Evolutionary conservation across 2,797 vertebrate genomes (phyloP), one percentile per base, ranked within the genome.

Genomic region (Diplodus puntazzo): DNA sequence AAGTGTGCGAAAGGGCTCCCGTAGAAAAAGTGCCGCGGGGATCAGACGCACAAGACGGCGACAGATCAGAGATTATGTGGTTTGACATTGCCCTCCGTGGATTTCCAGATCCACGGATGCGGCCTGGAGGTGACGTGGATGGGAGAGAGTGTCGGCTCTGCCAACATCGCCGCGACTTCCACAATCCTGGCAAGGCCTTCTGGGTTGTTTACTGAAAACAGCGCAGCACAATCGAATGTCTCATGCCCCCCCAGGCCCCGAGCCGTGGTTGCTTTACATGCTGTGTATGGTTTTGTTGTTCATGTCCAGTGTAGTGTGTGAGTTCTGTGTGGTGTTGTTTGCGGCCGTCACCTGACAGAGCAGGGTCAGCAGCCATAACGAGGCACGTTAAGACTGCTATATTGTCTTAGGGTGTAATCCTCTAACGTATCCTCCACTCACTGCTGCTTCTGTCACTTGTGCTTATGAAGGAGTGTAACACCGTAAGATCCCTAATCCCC

Each of bases 361-460:
- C 55, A 82, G 92, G 85, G 87, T 91, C 88, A 80, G 86, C 77
- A 69, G 85, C 75, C 80, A 81, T 87, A 87, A 83, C 69, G 79
- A 89, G 87, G 80, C 74, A 82, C 64, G 74, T 83, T 89, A 89
- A 90, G 77, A 75, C 81, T 72, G 48, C 66, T 84, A 86, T 90
- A 91, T 90, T 93, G 91, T 92, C 86, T 93, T 90, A 94, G 54
- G 55, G 70, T 68, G 64, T 90, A 94, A 94, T 93, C 90, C 85
- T 77, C 74, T 91, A 84, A 89, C 75, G 77, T 73, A 84, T 88
- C 88, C 81, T 85, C 48, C 55, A 63, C 82, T 86, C 82, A 68
- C 77, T 87, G 84, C 77, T 14, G 23, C 81, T 84, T 78, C 80
- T 89, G 78, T 84, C 87, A 85, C 82, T 78, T 75, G 73, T 87